Percentiles rank a stretch among this genome's conserved stretches.
Conservation (phyloP, 1,140 invertebrate species). For the Brachionus plicatilis region DNA sequence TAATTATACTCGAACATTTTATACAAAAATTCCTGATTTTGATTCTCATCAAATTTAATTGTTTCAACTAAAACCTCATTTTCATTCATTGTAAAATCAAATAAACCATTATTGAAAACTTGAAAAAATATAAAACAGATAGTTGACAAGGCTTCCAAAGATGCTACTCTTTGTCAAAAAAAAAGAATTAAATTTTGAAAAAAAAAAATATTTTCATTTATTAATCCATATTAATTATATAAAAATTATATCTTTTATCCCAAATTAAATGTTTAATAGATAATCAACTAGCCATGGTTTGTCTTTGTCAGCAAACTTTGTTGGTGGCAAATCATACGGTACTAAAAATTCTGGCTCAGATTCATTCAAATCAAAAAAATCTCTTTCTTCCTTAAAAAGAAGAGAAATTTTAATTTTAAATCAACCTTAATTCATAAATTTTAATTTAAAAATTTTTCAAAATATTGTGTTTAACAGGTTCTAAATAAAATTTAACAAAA, state of each 20-base stretch:
- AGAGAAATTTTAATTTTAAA: not conserved
- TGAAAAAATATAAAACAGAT: not conserved
- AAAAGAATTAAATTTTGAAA: not conserved
- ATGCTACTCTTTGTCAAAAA: not conserved
- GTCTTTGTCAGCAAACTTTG: slow-evolving; percentile 27
- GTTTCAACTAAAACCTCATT: not conserved
- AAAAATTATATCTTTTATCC: too few species aligned
- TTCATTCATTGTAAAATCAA: not conserved
- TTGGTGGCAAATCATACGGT: slow-evolving; percentile 32
- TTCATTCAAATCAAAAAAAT: not conserved
- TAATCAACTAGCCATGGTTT: slow-evolving; percentile 38
- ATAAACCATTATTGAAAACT: not conserved
- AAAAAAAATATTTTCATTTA: not conserved
- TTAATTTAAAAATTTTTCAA: too few species aligned
- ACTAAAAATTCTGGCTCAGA: not conserved
- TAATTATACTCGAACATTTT: not conserved
- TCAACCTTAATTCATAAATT: not conserved
- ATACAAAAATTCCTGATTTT: not conserved
- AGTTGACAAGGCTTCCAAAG: not conserved
- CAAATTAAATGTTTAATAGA: not conserved
- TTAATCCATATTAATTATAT: not conserved
- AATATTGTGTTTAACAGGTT: too few species aligned
- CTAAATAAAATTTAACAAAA: not conserved
- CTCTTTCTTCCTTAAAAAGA: not conserved
- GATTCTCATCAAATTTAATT: not conserved